A percentile compares a stretch with the other conserved stretches of the same genome.
These are phyloP conservation scores for Botia almorhae DNA, from an alignment of 2,797 vertebrate genomes.

Conservation along the genomic window DNA sequence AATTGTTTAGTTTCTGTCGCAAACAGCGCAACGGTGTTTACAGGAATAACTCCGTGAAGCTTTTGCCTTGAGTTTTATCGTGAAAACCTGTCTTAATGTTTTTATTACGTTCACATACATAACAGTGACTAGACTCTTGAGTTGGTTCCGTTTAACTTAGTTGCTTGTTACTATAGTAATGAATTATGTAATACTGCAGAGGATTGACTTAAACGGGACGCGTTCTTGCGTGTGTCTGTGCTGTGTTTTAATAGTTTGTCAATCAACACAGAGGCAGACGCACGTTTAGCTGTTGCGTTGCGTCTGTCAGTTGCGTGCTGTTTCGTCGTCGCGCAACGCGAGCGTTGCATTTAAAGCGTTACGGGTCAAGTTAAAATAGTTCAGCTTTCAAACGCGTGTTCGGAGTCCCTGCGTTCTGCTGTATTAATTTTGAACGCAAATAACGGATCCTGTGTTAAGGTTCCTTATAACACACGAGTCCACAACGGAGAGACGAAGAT, in stretches of 20 bases:
- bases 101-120: too few species aligned
- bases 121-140: neutral
- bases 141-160: neutral
- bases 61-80: too few species aligned
- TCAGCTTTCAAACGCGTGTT: neutral
- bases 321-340: neutral
- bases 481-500: neutral
- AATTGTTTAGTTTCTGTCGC: neutral
- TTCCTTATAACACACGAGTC: neutral
- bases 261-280: neutral
- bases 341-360: neutral
- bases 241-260: neutral
- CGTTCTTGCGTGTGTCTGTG: neutral
- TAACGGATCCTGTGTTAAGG: neutral
- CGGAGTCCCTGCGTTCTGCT: neutral
- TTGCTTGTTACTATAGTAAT: slow-evolving; percentile 66
- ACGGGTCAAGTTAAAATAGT: neutral
- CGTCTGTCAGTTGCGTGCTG: neutral
- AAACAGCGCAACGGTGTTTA: too few species aligned
- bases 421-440: slow-evolving; percentile 10
- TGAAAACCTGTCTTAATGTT: neutral
- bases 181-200: slow-evolving; percentile 82
- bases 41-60: too few species aligned
- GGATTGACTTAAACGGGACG: slow-evolving; percentile 61
- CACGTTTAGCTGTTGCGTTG: neutral